phyloP scores from a whole-genome alignment of 2,888 invertebrate genomes.

The Aphidoletes aphidimyza region DNA sequence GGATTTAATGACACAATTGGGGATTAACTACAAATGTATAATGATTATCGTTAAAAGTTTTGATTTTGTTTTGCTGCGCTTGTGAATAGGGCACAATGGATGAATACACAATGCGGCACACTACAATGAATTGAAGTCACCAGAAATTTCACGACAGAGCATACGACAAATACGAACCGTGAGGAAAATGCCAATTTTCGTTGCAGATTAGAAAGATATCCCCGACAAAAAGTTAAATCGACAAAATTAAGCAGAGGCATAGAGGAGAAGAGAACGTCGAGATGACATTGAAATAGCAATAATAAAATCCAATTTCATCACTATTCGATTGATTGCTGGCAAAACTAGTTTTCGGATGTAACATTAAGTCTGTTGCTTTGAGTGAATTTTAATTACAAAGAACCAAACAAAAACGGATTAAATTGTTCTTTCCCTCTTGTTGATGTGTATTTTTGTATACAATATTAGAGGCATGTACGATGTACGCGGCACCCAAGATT shows the following conservation, averaged over 20 bases:
- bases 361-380: not conserved
- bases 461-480: no score
- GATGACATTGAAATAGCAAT: not conserved
- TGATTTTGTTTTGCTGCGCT: constrained; percentile 33
- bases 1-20: constrained; percentile 51
- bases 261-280: not conserved
- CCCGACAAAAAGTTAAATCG: constrained; percentile 26
- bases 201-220: not conserved
- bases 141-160: not conserved
- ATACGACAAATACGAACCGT: no score
- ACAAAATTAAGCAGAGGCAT: not conserved
- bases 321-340: not conserved
- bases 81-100: not conserved
- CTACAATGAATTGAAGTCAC: not conserved
- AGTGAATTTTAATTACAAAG: not conserved
- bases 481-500: no score
- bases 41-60: constrained; percentile 51
- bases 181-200: constrained; percentile 1
- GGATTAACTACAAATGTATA: constrained; percentile 47
- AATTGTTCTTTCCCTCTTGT: no score
- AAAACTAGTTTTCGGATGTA: not conserved
- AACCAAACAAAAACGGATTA: no score
- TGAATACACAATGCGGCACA: not conserved
- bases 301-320: not conserved
- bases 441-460: no score